Evolutionary conservation across 2,797 vertebrate species (phyloP), one percentile per base, ranked within the genome.

Genomic region (Erethizon dorsatum): DNA sequence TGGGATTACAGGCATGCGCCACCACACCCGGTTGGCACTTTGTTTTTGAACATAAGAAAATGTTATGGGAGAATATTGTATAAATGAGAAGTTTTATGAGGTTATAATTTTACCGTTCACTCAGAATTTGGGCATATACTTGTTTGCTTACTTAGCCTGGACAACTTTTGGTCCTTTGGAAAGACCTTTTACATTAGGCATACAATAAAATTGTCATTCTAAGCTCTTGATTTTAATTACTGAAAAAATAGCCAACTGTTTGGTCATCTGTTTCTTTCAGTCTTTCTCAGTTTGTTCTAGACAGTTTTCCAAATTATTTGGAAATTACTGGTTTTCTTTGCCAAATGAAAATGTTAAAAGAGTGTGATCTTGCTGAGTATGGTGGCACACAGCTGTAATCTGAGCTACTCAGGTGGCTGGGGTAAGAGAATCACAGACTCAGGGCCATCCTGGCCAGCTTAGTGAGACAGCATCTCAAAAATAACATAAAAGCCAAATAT

Each of bases 161-260:
- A 41, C 78, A 92, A 47, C 69, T 90, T 94, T 77, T 80, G 63
- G 26, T 91, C 41, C n/a, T 88, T 96, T 91, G 61, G 14, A 92
- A 95, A 90, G 63, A 85, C 12, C 3, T 88, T 95, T 90, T 92
- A 33, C 14, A n/a, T 88, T 92, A 85, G 33, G 31, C 88, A 18
- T 71, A 47, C n/a, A 45, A 90, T 75, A 86, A 71, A 95, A 86
- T 61, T 87, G 45, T 75, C 52, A 31, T 67, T 89, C 90, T 91
- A 65, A 94, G 37, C 14, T 75, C n/a, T 87, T 96, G 5, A 82
- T 85, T 95, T 87, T 83, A 79, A 52, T 95, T 95, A 71, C 52
- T 83, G 56, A 52, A 88, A 73, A 79, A 50, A 59, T 85, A 57
- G n/a, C n/a, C 50, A 87, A 31, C 24, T 83, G 88, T 82, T 57